Evolutionary conservation across 2,888 invertebrate genomes (phyloP), one percentile per base, ranked within the genome.

Genomic region (Hypsopygia costalis): DNA sequence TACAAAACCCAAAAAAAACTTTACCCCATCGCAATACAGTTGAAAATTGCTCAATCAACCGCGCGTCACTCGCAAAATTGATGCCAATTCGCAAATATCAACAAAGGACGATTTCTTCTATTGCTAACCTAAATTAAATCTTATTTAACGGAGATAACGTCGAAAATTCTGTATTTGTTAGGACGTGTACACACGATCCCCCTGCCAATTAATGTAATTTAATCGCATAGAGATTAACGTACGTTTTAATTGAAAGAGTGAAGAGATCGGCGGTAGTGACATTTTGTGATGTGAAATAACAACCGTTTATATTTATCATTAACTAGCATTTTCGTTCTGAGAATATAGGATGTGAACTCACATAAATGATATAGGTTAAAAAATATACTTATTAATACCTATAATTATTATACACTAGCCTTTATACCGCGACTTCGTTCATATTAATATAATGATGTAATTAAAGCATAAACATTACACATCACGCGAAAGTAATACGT

Each of bases 171-270:
- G 41, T 40, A 27, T 44, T 51, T 55, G 46, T 47, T 52, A 46
- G 46, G 57, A 55, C 58, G 47, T 46, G 47, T 50, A 47, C 51
- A 48, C 51, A 52, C 51, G 55, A 62, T 69, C 78, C 82, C 81
- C 64, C 54, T 67, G 69, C 82, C 87, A 87, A 88, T 88, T 88
- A 88, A 80, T 77, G 83, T 76, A 79, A 81, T 81, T 81, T 87
- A 87, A 87, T 86, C 81, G 80, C 77, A 73, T 74, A 72, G 70
- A 77, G 87, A 86, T 86, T 85, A 83, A 70, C 70, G 73, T 63
- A 16, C 65, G 49, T 68, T 61, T 81, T 83, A 86, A 86, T 86
- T 82, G 82, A 82, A 82, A 81, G 77, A 81, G 78, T 78, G 78
- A 75, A 72, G 77, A 69, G 51, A 52, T 50, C 44, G 50, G 46